Evolutionary conservation across 35 echinoderm and acorn worm genomes (phyloP).

Genomic region (Lytechinus variegatus): DNA sequence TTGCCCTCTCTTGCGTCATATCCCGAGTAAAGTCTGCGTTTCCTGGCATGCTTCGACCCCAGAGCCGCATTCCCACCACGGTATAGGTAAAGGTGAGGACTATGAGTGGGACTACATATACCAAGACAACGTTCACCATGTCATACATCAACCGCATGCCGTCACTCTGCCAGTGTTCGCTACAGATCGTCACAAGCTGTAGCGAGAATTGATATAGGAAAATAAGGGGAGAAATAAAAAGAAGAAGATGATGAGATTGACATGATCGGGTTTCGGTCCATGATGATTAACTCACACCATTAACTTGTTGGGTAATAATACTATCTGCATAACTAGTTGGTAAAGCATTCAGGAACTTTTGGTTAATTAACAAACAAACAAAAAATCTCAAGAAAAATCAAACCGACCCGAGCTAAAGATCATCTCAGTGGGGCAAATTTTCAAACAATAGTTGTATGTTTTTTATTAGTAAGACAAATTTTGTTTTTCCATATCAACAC

Average conservation of each 20-base stretch:
- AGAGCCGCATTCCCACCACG: constrained; percentile 70
- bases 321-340: no score
- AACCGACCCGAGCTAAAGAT: no score
- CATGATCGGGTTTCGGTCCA: not conserved
- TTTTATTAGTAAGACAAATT: no score
- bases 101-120: constrained; percentile 65
- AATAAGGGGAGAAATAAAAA: not conserved
- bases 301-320: no score
- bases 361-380: no score
- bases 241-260: not conserved
- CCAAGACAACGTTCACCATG: constrained; percentile 60
- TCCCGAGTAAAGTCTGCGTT: constrained; percentile 86
- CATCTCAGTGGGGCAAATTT: no score
- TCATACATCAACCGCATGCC: constrained; percentile 68
- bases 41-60: constrained; percentile 83
- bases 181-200: not conserved
- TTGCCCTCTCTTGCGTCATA: constrained; percentile 66
- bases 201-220: not conserved
- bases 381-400: no score
- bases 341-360: no score
- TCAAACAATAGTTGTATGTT: no score
- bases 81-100: constrained; percentile 82
- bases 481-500: no score
- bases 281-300: no score
- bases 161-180: constrained; percentile 57